Percentiles rank a stretch among this genome's conserved stretches.
Evolutionary conservation across 2,797 vertebrate genomes (phyloP).

Genomic region (Sebastes paucispinis): DNA sequence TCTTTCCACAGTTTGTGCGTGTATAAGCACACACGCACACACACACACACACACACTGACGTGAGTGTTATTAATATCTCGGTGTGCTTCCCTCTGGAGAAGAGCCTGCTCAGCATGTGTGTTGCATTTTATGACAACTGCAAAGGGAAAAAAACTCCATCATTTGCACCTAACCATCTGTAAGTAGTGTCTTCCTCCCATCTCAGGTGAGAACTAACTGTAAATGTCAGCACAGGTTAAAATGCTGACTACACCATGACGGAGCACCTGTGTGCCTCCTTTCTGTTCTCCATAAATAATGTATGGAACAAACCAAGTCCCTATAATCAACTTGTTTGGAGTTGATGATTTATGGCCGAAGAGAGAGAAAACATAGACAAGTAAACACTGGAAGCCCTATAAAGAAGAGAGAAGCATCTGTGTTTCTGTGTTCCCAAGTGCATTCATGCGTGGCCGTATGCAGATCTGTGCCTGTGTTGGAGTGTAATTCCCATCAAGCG

Average conservation of each 20-base stretch:
- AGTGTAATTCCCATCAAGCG: slow-evolving; percentile 59
- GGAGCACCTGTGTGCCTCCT: slow-evolving; percentile 61
- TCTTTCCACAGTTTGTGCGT: slow-evolving; percentile 38
- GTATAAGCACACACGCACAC: slow-evolving; percentile 6
- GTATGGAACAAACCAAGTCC: slow-evolving; percentile 30
- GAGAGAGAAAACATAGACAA: slow-evolving; percentile 22
- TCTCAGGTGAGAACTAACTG: slow-evolving; percentile 67
- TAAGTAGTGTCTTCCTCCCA: slow-evolving; percentile 49
- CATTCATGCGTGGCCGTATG: slow-evolving; percentile 70
- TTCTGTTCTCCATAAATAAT: slow-evolving; percentile 60
- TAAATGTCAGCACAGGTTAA: slow-evolving; percentile 76
- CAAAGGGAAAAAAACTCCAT: slow-evolving; percentile 50
- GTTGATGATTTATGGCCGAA: slow-evolving; percentile 54
- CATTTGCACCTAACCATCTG: slow-evolving; percentile 64
- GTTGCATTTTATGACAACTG: slow-evolving; percentile 75
- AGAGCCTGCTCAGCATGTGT: slow-evolving; percentile 72
- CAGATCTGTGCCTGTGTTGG: slow-evolving; percentile 62
- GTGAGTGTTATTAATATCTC: slow-evolving; percentile 68
- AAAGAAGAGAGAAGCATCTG: slow-evolving; percentile 67
- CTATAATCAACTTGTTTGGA: slow-evolving; percentile 60
- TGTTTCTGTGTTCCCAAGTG: slow-evolving; percentile 46
- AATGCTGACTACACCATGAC: slow-evolving; percentile 76
- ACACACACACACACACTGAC: slow-evolving; percentile 16
- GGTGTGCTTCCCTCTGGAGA: slow-evolving; percentile 64
- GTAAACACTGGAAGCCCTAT: slow-evolving; percentile 35